These are phyloP conservation scores for Chaenodraco wilsoni DNA, from an alignment of 2,797 vertebrate species.

Conservation along the genomic window DNA sequence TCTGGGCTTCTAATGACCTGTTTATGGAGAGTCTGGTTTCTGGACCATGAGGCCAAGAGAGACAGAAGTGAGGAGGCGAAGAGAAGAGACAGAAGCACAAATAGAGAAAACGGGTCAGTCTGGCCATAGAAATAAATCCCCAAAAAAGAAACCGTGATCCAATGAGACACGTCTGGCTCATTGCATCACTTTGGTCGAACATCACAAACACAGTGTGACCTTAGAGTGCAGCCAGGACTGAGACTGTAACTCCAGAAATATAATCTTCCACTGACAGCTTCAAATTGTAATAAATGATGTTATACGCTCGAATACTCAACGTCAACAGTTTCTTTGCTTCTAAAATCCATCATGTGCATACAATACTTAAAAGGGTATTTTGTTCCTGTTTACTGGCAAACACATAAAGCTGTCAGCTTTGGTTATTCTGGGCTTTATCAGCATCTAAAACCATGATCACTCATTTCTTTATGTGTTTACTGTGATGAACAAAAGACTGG, in stretches of 20 bases:
- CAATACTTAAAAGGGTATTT: slow-evolving; percentile 39
- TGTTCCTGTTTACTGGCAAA: slow-evolving; percentile 40
- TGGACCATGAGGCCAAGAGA: slow-evolving; percentile 57
- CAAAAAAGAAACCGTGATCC: slow-evolving; percentile 49
- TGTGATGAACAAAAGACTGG: slow-evolving; percentile 33
- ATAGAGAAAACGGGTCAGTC: slow-evolving; percentile 62
- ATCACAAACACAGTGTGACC: slow-evolving; percentile 43
- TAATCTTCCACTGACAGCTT: slow-evolving; percentile 53
- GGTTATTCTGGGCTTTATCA: slow-evolving; percentile 42
- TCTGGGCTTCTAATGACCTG: slow-evolving; percentile 61
- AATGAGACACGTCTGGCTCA: slow-evolving; percentile 33
- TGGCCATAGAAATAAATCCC: slow-evolving; percentile 43
- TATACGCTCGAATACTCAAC: slow-evolving; percentile 31
- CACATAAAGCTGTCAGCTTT: slow-evolving; percentile 36
- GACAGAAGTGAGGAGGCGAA: slow-evolving; percentile 23
- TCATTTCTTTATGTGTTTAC: slow-evolving; percentile 34
- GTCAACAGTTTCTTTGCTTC: slow-evolving; percentile 35
- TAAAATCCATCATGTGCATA: slow-evolving; percentile 49
- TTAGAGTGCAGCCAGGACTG: slow-evolving; percentile 27
- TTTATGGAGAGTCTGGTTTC: slow-evolving; percentile 63
- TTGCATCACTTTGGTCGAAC: slow-evolving; percentile 35
- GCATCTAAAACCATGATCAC: slow-evolving; percentile 5
- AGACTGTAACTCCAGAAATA: slow-evolving; percentile 35
- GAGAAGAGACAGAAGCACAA: slow-evolving; percentile 39
- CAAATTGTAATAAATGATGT: slow-evolving; percentile 56